A percentile compares a stretch with the other conserved stretches of the same genome.
Conservation (phyloP, 2,797 vertebrate genomes). For the Tapirus indicus region DNA sequence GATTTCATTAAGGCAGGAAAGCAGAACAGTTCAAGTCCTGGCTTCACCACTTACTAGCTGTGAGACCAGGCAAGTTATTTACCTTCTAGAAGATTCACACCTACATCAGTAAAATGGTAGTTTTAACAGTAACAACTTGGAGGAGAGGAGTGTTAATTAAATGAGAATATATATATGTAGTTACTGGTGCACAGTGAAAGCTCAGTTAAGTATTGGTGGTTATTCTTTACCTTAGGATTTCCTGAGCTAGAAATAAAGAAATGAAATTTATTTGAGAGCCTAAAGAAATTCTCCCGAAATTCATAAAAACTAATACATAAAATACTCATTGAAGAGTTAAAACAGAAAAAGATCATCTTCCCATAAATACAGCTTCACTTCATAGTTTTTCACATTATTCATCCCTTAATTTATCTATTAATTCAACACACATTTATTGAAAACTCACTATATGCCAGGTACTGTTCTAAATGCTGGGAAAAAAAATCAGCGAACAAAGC, state of each 20-base stretch:
- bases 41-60: not conserved
- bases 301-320: not conserved
- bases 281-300: constrained; percentile 39
- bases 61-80: not conserved
- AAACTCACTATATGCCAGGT: not conserved
- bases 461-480: not conserved
- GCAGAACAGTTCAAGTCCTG: not conserved
- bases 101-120: not conserved
- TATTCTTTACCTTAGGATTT: constrained; percentile 3
- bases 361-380: not conserved
- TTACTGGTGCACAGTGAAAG: not conserved
- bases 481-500: not conserved
- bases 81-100: constrained; percentile 7
- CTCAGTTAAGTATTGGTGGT: not conserved
- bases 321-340: not conserved
- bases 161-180: not conserved
- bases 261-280: not conserved
- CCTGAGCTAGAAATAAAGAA: constrained; percentile 28
- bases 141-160: not conserved
- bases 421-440: not conserved
- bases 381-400: not conserved
- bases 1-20: not conserved
- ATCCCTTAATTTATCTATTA: not conserved
- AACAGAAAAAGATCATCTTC: not conserved
- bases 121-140: not conserved